Evolutionary conservation across 2,113 vertebrate species (phyloP), one percentile per base, ranked within the genome.

Genomic region (Platycercus adscitus): DNA sequence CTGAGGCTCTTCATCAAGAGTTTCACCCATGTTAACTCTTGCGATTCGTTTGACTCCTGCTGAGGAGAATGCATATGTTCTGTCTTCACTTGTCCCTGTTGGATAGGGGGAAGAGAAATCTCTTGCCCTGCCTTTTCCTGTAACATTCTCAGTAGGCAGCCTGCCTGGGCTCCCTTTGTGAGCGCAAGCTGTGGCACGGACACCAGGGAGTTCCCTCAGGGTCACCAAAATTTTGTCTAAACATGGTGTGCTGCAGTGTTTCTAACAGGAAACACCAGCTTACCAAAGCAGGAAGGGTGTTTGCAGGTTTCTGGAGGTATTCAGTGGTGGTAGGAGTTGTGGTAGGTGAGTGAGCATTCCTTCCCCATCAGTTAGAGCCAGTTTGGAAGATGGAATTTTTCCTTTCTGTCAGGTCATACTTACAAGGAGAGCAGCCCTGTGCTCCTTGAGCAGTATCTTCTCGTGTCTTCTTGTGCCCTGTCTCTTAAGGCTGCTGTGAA

Each of bases 401-500:
- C 17, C 37, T 81, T 88, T 82, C 58, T 58, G 23, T 23, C 19
- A 49, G 28, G 35, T n/a, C 5, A 4, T 9, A 21, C 49, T 73
- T 10, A n/a, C 2, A 17, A 66, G n/a, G 28, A 31, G 39, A 60
- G 47, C 18, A 64, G 14, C 46, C 70, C 43, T 64, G 16, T 58
- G n/a, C 37, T 81, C n/a, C 33, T 65, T 1, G 6, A 76, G 61
- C 35, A 65, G 24, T 4, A 1, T 86, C 39, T 72, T 72, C 52
- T 70, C 24, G 46, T 63, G 65, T 55, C 47, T 55, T 84, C 31
- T 11, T 49, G 12, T 66, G 20, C 49, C 70, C 15, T 17, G 25
- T 53, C 37, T 95, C 61, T 60, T 75, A 61, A 81, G 26, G 43
- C 50, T 77, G 77, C 28, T 75, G 72, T 85, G 91, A 96, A 61